phyloP scores from a whole-genome alignment of 2,888 invertebrate genomes.

The Pimpla rufipes region DNA sequence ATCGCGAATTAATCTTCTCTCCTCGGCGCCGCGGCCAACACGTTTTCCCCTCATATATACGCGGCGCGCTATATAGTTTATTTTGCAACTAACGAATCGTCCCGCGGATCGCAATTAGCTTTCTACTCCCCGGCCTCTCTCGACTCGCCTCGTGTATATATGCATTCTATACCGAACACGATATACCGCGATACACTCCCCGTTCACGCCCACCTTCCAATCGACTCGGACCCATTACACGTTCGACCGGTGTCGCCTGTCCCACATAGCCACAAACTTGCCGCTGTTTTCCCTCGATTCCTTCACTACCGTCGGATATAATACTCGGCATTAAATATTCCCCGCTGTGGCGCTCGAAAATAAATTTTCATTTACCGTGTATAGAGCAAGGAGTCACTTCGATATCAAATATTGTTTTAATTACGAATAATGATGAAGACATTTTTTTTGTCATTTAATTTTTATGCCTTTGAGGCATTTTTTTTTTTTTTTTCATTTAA shows the following conservation, averaged over 20 bases:
- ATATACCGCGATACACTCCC: conserved; percentile 5
- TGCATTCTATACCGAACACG: neutral
- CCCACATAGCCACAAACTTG: conserved; percentile 32
- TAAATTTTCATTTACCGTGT: neutral
- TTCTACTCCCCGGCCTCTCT: conserved; percentile 49
- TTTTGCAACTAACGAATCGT: conserved; percentile 60
- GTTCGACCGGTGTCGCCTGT: conserved; percentile 43
- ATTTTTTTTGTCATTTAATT: too few relatives aligned
- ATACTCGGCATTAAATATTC: conserved; percentile 6
- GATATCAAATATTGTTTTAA: neutral
- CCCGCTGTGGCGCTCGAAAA: neutral
- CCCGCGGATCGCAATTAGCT: conserved; percentile 63
- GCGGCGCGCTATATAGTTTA: conserved; percentile 19
- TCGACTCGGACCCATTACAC: conserved; percentile 36
- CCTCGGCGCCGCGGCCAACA: conserved; percentile 53
- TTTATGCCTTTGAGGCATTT: too few relatives aligned
- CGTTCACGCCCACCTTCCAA: conserved; percentile 27
- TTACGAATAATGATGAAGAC: neutral
- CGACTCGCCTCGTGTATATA: conserved; percentile 10
- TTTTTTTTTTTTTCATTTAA: too few relatives aligned
- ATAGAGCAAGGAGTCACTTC: neutral
- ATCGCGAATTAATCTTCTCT: conserved; percentile 66
- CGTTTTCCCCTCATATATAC: conserved; percentile 49
- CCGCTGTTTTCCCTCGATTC: conserved; percentile 17
- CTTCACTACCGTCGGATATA: neutral